A percentile compares a stretch with the other conserved stretches of the same genome.
phyloP scores from a whole-genome alignment of 2,113 vertebrate genomes.

The Ifrita kowaldi region DNA sequence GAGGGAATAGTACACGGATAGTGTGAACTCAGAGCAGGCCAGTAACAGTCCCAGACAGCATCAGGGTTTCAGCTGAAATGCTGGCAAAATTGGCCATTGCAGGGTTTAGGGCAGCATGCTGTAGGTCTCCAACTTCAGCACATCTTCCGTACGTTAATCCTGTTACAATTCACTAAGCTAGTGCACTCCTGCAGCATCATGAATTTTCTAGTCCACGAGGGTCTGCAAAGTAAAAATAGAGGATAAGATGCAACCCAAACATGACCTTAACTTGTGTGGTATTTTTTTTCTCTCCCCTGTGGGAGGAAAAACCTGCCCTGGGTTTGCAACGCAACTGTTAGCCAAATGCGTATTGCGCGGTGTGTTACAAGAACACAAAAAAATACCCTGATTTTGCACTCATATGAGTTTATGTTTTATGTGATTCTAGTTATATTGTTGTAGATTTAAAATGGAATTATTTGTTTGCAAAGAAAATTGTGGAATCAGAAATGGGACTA shows the following conservation, averaged over 20 bases:
- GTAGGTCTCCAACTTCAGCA: constrained; percentile 47
- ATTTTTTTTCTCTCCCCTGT: not conserved
- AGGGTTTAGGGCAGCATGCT: not conserved
- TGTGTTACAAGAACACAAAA: not conserved
- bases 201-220: constrained; percentile 28
- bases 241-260: not conserved
- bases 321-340: not conserved
- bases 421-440: not conserved
- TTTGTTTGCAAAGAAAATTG: constrained; percentile 15
- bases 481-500: not conserved
- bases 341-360: not conserved
- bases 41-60: not conserved
- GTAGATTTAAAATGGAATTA: not conserved
- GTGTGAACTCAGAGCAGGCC: not conserved
- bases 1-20: constrained; percentile 19
- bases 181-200: constrained; percentile 23
- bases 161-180: not conserved
- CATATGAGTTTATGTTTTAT: not conserved
- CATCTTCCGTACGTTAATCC: constrained; percentile 49
- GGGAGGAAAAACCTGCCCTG: constrained; percentile 6
- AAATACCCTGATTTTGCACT: fast-evolving
- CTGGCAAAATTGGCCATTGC: not conserved
- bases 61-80: not conserved
- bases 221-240: constrained; percentile 38
- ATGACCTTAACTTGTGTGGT: constrained; percentile 55